These are phyloP conservation scores for Albula glossodonta DNA, from an alignment of 2,113 vertebrate genomes.

Conservation along the genomic window DNA sequence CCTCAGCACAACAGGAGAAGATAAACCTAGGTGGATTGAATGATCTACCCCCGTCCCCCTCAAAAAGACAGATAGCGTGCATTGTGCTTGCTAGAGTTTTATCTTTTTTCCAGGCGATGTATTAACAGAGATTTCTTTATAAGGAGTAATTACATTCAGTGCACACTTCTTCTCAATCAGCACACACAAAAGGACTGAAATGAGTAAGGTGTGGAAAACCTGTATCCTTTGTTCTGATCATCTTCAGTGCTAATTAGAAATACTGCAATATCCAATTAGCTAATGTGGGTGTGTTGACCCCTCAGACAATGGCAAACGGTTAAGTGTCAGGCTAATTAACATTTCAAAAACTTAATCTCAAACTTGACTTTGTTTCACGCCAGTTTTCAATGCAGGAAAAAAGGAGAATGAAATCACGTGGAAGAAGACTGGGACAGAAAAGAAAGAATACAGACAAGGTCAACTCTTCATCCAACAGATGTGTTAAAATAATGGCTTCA, in stretches of 20 bases:
- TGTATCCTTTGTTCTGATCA: slow-evolving; percentile 47
- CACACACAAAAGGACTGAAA: slow-evolving; percentile 39
- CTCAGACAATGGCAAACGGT: slow-evolving; percentile 71
- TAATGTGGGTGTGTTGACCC: slow-evolving; percentile 59
- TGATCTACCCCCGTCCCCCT: slow-evolving; percentile 31
- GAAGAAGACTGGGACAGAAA: slow-evolving; percentile 7
- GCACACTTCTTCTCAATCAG: slow-evolving; percentile 22
- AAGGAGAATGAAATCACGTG: slow-evolving; percentile 4
- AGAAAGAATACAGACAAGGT: slow-evolving; percentile 16
- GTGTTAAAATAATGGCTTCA: background rate
- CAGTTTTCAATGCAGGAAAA: slow-evolving; percentile 9
- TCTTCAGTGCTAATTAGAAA: slow-evolving; percentile 50
- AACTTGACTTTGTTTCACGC: slow-evolving; percentile 56
- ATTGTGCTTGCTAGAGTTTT: slow-evolving; percentile 33
- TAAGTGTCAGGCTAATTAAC: slow-evolving; percentile 77
- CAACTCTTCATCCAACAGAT: background rate
- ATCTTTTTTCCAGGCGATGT: slow-evolving; percentile 35
- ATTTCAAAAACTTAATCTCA: slow-evolving; percentile 76
- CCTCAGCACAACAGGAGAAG: slow-evolving; percentile 13
- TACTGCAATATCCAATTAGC: slow-evolving; percentile 49
- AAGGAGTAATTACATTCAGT: slow-evolving; percentile 38
- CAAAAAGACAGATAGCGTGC: slow-evolving; percentile 22
- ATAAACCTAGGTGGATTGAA: slow-evolving; percentile 37
- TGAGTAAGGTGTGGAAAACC: slow-evolving; percentile 43
- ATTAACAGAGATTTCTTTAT: slow-evolving; percentile 44